Conservation (phyloP, 1,140 invertebrate genomes). For the Drosophila oshimai region DNA sequence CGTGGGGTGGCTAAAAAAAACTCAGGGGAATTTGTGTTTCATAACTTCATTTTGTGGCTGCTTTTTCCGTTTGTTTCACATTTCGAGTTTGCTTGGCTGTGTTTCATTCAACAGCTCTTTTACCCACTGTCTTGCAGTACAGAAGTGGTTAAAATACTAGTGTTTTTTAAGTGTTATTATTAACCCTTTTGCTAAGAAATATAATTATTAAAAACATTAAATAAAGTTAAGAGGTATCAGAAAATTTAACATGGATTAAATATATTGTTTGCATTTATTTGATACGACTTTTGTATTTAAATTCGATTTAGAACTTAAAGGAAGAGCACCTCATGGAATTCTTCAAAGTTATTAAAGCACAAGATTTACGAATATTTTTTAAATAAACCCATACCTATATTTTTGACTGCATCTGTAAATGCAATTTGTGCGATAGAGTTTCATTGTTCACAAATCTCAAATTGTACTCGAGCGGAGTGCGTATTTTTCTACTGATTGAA, state of each 20-base stretch:
- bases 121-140: neutral
- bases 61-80: neutral
- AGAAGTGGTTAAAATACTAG: neutral
- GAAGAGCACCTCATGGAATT: no score
- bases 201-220: no score
- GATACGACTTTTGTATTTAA: no score
- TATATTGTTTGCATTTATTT: no score
- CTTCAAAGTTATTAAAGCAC: neutral
- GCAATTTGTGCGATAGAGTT: conserved; percentile 43
- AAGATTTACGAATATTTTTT: neutral
- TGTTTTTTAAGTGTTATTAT: neutral
- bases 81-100: neutral
- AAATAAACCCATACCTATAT: neutral
- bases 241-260: no score
- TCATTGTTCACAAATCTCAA: conserved; percentile 40
- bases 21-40: conserved; percentile 3
- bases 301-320: no score
- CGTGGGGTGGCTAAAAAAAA: neutral
- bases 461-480: conserved; percentile 11
- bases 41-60: neutral
- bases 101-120: neutral
- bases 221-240: no score
- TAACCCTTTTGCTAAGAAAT: no score
- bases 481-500: conserved; percentile 31
- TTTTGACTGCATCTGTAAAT: neutral